Percentiles rank a stretch among this genome's conserved stretches.
Conservation (phyloP, 92 coral and sea anemone genomes). For the Porites divaricata region DNA sequence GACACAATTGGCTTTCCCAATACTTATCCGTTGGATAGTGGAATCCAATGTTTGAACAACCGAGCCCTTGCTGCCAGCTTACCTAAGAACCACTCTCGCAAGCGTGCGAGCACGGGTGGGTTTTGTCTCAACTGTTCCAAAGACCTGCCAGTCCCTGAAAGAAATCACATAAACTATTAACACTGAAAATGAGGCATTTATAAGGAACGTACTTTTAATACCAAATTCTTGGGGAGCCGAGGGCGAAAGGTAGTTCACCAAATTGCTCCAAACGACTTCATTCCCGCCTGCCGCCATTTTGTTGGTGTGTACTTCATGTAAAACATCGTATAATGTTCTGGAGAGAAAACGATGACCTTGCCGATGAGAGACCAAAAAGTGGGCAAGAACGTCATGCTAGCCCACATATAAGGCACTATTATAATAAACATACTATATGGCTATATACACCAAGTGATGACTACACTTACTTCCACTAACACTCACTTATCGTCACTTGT, state of each 20-base stretch:
- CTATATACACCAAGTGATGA: no score
- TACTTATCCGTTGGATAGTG: no score
- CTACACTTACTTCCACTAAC: no score
- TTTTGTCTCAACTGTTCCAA: constrained; percentile 26
- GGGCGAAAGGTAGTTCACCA: constrained; percentile 31
- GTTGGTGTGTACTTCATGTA: constrained; percentile 19
- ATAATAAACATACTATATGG: no score
- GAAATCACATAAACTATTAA: neutral
- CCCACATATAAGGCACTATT: no score
- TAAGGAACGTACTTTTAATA: neutral
- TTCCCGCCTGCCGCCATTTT: constrained; percentile 78
- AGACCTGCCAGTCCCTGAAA: constrained; percentile 6
- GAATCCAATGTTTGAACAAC: no score
- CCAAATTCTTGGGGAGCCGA: constrained; percentile 18
- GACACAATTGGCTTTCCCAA: no score
- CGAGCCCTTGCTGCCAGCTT: neutral
- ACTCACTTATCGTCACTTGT: no score
- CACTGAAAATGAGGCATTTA: neutral
- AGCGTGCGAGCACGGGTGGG: constrained; percentile 1
- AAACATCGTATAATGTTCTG: no score
- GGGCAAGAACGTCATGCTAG: no score
- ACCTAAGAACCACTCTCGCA: constrained; percentile 33
- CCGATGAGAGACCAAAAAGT: no score
- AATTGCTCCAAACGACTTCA: constrained; percentile 42
- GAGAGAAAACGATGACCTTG: no score